These are phyloP conservation scores for Yasuhikotakia modesta DNA, from an alignment of 2,797 vertebrate genomes.

Conservation along the genomic window DNA sequence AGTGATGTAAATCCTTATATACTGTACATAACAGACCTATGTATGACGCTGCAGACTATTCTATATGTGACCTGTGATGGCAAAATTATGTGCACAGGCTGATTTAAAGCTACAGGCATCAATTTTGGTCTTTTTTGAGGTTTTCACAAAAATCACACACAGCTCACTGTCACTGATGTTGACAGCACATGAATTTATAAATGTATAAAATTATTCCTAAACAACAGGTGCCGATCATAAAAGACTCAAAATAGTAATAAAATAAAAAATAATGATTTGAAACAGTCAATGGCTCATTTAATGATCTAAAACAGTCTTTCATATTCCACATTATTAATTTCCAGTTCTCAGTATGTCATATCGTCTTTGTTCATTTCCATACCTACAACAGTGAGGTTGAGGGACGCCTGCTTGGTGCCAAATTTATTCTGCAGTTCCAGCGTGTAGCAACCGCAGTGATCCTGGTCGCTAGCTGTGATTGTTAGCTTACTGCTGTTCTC, in stretches of 20 bases:
- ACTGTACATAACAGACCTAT: neutral
- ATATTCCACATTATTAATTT: neutral
- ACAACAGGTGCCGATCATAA: too few species aligned
- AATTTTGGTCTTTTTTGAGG: too few species aligned
- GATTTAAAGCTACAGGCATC: neutral
- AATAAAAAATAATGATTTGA: too few species aligned
- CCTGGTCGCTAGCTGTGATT: constrained; percentile 88
- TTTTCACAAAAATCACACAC: too few species aligned
- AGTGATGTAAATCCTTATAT: neutral
- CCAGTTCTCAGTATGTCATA: neutral
- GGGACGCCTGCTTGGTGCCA: constrained; percentile 88
- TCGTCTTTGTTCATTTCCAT: constrained; percentile 43
- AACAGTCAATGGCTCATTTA: too few species aligned
- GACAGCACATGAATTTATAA: too few species aligned
- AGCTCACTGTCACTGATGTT: too few species aligned
- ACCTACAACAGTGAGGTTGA: constrained; percentile 98
- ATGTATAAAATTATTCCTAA: too few species aligned
- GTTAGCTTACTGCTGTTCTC: constrained; percentile 89
- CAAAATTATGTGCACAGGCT: too few species aligned
- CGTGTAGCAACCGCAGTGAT: constrained; percentile 95
- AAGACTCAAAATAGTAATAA: too few species aligned
- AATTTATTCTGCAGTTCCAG: constrained; percentile 88
- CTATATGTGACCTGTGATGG: too few species aligned
- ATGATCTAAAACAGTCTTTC: neutral
- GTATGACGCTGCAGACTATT: neutral